Base-by-base conservation (phyloP, 2,113 vertebrate species). In the Euleptes europaea region DNA sequence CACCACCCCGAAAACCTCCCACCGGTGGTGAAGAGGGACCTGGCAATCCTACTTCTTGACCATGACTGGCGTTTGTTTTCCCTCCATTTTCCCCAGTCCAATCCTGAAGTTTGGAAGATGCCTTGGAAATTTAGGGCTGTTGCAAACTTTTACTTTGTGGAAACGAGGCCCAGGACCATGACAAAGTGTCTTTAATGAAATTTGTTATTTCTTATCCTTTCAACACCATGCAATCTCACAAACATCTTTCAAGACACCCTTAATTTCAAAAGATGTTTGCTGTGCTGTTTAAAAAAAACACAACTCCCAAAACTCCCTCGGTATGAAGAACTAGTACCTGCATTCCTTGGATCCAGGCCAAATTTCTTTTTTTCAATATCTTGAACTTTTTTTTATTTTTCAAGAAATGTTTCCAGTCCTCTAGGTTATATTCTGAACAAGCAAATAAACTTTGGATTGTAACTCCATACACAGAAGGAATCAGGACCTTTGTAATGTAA, bases 401-500 rank as follows among this genome's bases (percentile, higher is more conserved):
- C 19, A 28, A 31, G 33, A 49, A 74, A 15, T 33, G 42, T 73
- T 73, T 66, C 44, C 44, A 67, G 33, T 67, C 60, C 63, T 40
- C 60, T 84, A 5, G 26, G 47, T 23, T 42, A 17, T 54, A n/a
- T 35, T 15, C 23, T 70, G 49, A 82, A 82, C 8, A 79, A 85
- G 33, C 31, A 72, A 69, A 47, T n/a, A 21, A 70, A 47, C 21
- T 38, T 76, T 23, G 60, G 49, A 57, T 81, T 86, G 49, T 69
- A 76, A 57, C 42, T 40, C 71, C 19, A 75, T n/a, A 69, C 31
- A 21, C 21, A 57, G 35, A 70, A 38, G 49, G 44, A 76, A 31
- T 63, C 63, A 82, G 57, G 71, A 86, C 72, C 65, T 77, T 78
- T n/a, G 66, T 71, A 63, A 74, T 79, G 84, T 78, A 65, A 71